phyloP scores from a whole-genome alignment of 2,797 vertebrate species.

The Pogonophryne albipinna region DNA sequence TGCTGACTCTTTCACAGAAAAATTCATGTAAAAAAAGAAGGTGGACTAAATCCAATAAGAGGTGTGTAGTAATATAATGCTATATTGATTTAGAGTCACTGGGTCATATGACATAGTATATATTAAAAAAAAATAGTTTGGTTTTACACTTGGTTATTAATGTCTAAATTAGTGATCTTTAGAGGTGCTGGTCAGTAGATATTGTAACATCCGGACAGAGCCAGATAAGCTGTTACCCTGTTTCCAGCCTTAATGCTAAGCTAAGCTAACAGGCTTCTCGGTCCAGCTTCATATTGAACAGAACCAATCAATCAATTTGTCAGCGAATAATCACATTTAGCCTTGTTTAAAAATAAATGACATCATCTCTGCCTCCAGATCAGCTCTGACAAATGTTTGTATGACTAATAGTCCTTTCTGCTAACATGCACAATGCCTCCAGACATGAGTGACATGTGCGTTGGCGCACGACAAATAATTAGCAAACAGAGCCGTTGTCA shows the following conservation, averaged over 20 bases:
- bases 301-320: neutral
- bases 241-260: neutral
- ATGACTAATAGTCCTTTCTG: conserved; percentile 10
- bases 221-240: too few species aligned
- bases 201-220: neutral
- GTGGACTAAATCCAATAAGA: too few species aligned
- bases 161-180: neutral
- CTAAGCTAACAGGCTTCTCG: neutral
- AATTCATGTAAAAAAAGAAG: too few species aligned
- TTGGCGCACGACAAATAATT: conserved; percentile 10
- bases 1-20: too few species aligned
- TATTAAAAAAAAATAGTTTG: too few species aligned
- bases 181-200: neutral
- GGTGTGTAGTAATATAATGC: too few species aligned
- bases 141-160: neutral
- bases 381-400: conserved; percentile 31
- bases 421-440: conserved; percentile 17
- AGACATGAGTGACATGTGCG: conserved; percentile 6
- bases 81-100: too few species aligned
- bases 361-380: conserved; percentile 22
- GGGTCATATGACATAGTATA: too few species aligned
- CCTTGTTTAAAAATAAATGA: neutral
- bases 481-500: neutral
- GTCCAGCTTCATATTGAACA: neutral
- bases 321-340: neutral